Base-by-base conservation (phyloP, 1,140 invertebrate species). In the Drosophila gunungcola region DNA sequence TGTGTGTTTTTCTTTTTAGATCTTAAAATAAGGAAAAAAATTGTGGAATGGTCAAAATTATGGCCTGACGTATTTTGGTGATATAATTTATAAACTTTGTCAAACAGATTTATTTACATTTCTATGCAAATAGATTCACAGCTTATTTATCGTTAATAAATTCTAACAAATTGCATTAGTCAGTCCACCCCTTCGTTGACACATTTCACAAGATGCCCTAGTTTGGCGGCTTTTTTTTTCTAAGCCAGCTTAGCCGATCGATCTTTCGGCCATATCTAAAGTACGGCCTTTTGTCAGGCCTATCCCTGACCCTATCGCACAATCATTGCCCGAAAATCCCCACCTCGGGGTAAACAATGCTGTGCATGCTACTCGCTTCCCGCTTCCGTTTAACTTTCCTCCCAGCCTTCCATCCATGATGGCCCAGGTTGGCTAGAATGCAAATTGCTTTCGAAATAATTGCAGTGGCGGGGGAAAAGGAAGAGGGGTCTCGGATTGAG, bases 361-460 rank as follows among this genome's bases (percentile, higher is more conserved):
- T 39, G 32, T 34, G 62, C 62, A 53, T 65, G 61, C 63, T 9
- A 67, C 34, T 46, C 42, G 42, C 62, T 54, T 52, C 61, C 42
- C 51, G 42, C 62, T 54, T 52, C 61, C 42, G 61, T 54, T 63
- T 12, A 62, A 62, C 52, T 69, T 69, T 29, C 21, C 43, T 29
- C 21, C 36, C 46, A 36, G 36, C 46, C 16, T 9, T 39, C 41
- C n/a, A 45, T 29, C 29, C 29, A 32, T 32, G 29, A 32, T 32
- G 29, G 29, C 29, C 29, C 29, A 6, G 29, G 29, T 7, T 32
- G 29, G 11, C n/a, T 41, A 29, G 64, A 70, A 70, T 70, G 68
- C 68, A 70, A 70, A 70, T 70, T 70, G 54, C 53, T 70, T 70
- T 49, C 68, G 32, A 70, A 70, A 70, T 70, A 70, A 70, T 70